Base-by-base conservation (phyloP, 1,140 invertebrate species). In the Drosophila ercepeae region DNA sequence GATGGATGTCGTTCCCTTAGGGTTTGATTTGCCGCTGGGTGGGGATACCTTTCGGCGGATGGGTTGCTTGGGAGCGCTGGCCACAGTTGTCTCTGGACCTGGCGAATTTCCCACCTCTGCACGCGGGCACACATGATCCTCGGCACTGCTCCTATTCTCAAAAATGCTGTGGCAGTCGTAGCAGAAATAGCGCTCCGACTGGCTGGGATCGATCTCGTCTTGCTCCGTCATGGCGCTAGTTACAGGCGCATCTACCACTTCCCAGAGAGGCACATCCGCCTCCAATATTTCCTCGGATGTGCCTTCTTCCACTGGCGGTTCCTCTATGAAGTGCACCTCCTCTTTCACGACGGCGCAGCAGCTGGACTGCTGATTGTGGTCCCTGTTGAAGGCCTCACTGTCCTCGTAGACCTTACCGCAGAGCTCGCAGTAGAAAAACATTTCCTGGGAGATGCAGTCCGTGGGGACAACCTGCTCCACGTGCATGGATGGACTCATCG, bases 81-180 rank as follows among this genome's bases (percentile, higher is more conserved):
- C 16, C 21, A 42, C 46, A 21, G 16, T 41, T 2, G 19, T n/a
- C 36, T 39, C n/a, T 4, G 50, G 4, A 9, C 29, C 11, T 11
- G 29, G 4, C 9, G 29, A n/a, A 32, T 2, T 11, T 9, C 9
- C 9, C 11, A 32, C 2, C 3, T 82, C 78, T 5, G 41, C 59
- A n/a, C 50, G 58, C 1, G 81, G 82, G 18, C 86, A 90, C 4
- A 69, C 64, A 41, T 91, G 86, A 7, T 89, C 65, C 46, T 91
- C 89, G 2, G 89, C 89, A 4, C 54, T 67, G 18, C 48, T 54
- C 1, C 83, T 68, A 14, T 86, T 89, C 5, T 76, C 73, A 9
- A 89, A 90, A 54, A 90, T 79, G 46, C 55, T 65, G 14, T 84
- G 89, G 18, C 89, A 90, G 34, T 90, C 81, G 25, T 81, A 90